Conservation (phyloP, 2,113 vertebrate species). For the Genyomyrus donnyi region DNA sequence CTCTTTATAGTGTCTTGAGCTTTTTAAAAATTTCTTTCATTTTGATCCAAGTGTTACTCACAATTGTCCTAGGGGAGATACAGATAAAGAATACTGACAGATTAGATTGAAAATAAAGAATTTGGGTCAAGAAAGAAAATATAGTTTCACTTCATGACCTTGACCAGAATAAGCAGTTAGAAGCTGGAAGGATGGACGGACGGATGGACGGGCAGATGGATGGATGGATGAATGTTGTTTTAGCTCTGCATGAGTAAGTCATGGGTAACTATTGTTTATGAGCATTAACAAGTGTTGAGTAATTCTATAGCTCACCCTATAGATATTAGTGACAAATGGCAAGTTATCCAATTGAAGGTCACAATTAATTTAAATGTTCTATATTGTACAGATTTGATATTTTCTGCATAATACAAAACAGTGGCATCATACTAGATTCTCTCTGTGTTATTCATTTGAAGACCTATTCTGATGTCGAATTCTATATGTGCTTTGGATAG, state of each 20-base stretch:
- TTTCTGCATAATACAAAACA: background rate
- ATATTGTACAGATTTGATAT: background rate
- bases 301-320: background rate
- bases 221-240: background rate
- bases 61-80: background rate
- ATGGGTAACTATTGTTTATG: background rate
- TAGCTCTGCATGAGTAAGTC: background rate
- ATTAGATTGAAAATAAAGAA: background rate
- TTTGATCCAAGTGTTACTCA: background rate
- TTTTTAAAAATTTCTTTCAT: background rate
- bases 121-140: background rate
- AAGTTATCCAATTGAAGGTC: background rate
- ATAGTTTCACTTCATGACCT: background rate
- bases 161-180: background rate
- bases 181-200: background rate
- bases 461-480: background rate
- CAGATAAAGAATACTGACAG: background rate
- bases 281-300: background rate
- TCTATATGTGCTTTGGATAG: too few species aligned
- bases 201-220: background rate
- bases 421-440: background rate
- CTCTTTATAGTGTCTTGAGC: background rate
- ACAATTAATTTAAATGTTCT: background rate
- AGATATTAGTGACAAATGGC: background rate
- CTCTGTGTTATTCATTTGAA: background rate